Evolutionary conservation across 2,797 vertebrate genomes (phyloP).

Genomic region (Delichon dasypus): DNA sequence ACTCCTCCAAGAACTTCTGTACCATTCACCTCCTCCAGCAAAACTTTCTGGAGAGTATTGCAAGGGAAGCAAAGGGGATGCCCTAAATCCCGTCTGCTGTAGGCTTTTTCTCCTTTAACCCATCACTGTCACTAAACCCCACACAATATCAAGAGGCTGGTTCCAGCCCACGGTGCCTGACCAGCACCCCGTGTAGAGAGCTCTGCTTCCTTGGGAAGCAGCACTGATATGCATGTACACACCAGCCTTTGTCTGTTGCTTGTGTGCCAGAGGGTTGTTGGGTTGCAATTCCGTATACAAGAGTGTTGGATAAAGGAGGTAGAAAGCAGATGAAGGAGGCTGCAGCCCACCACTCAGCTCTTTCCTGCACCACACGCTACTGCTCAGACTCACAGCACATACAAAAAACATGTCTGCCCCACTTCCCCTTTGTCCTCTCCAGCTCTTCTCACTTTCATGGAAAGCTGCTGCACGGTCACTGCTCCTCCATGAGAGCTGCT

Average conservation of each 20-base stretch:
- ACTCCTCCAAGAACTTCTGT: neutral
- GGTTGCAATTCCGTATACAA: neutral
- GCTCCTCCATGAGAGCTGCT: neutral
- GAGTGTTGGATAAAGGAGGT: neutral
- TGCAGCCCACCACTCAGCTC: neutral
- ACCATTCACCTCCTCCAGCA: neutral
- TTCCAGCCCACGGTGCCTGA: neutral
- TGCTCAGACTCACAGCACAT: neutral
- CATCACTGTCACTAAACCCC: neutral
- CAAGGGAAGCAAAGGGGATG: no score
- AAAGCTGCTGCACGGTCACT: neutral
- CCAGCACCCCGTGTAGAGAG: neutral
- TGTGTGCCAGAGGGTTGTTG: no score
- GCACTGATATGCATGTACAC: rapidly evolving
- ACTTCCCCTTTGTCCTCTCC: neutral
- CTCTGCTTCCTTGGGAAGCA: neutral
- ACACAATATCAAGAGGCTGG: neutral
- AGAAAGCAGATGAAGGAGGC: neutral
- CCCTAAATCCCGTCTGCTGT: neutral
- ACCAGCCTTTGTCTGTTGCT: neutral
- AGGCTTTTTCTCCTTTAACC: neutral
- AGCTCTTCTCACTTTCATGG: neutral
- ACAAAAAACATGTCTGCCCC: neutral
- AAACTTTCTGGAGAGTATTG: neutral
- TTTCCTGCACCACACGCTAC: neutral